Base-by-base conservation (phyloP, 2,113 vertebrate genomes). In the Chionis minor region DNA sequence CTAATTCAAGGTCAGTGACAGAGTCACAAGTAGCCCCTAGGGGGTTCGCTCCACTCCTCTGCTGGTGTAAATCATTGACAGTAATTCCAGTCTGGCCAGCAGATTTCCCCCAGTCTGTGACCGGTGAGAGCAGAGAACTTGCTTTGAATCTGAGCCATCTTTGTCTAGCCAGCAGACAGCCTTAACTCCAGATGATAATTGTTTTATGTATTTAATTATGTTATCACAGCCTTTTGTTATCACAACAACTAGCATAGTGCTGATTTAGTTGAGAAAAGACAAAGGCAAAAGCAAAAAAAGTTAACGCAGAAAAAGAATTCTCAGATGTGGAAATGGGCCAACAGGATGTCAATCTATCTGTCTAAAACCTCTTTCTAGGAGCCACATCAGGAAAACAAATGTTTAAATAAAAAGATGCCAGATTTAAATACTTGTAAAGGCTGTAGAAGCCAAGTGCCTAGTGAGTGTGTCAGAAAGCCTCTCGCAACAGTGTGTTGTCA, bases 61-160 rank as follows among this genome's bases (percentile, higher is more conserved):
- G 61, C 58, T 80, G 42, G 40, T 79, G 56, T 95, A 96, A 96
- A 94, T 96, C 94, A 94, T 17, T 81, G 93, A 82, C 84, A 79
- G 61, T 56, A 83, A 84, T 84, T 94, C 69, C 90, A 92, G 21
- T 63, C 75, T 63, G 55, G 14, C 27, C 65, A 63, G 24, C 27
- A 84, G 28, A 74, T 71, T 86, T 86, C 5, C 27, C 55, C 22
- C 27, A 47, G 44, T 63, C 63, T 92, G 61, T 71, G 40, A 88
- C 38, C 4, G 1, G 9, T 75, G 33, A 85, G 32, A 94, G 33
- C 5, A 90, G 17, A 22, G 51, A 90, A 65, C 73, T 85, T 54
- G 6, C 44, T 92, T 52, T 92, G 56, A 91, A 87, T 81, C 23
- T 9, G 2, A 81, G 55, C 5, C 20, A 28, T 73, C 33, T 93